Evolutionary conservation across 2,113 vertebrate genomes (phyloP).

Genomic region (Petrocephalus microphthalmus): DNA sequence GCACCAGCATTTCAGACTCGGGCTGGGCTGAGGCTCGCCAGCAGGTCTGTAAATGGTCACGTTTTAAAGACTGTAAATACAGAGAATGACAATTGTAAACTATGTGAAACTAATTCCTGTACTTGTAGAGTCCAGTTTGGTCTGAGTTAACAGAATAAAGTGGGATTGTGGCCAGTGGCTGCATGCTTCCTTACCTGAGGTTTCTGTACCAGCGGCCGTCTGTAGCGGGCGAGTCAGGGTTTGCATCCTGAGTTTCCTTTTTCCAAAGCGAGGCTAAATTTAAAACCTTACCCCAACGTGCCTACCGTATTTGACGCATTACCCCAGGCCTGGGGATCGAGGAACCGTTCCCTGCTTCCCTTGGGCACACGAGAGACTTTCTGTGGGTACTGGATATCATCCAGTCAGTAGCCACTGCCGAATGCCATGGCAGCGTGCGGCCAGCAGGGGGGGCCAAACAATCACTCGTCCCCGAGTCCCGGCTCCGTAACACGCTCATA

Average conservation of each 20-base stretch:
- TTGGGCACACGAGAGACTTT: neutral
- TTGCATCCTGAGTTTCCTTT: neutral
- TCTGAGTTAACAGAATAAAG: constrained; percentile 3
- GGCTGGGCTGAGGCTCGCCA: neutral
- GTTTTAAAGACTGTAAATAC: constrained; percentile 39
- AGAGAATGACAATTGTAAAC: constrained; percentile 21
- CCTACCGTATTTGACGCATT: neutral
- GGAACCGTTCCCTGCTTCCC: neutral
- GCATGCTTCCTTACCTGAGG: neutral
- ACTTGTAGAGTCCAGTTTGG: constrained; percentile 23
- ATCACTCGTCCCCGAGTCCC: neutral
- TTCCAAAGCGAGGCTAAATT: neutral
- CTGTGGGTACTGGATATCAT: neutral
- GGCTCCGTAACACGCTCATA: neutral
- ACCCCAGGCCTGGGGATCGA: neutral
- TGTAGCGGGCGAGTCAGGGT: neutral
- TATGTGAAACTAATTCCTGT: constrained; percentile 40
- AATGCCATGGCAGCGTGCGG: neutral
- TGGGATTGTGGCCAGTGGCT: neutral
- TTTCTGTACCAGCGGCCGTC: neutral
- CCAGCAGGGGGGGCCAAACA: constrained; percentile 10
- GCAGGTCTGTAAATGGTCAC: constrained; percentile 23
- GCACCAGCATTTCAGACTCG: neutral
- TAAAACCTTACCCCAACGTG: neutral
- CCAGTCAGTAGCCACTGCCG: neutral